A percentile compares a stretch with the other conserved stretches of the same genome.
These are phyloP conservation scores for Lycocorax pyrrhopterus DNA, from an alignment of 2,113 vertebrate species.

Conservation along the genomic window DNA sequence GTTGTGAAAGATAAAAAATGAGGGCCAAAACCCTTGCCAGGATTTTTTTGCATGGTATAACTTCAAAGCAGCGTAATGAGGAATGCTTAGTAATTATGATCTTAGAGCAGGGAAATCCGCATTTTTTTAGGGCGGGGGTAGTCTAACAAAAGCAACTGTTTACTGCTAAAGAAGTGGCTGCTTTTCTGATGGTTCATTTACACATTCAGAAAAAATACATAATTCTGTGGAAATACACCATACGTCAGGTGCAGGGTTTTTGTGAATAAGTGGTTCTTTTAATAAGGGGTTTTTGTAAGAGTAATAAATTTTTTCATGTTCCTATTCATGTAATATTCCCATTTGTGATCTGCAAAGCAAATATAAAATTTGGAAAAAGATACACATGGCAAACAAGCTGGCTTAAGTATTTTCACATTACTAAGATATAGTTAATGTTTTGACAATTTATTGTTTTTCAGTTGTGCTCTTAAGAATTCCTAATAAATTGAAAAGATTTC, in stretches of 20 bases:
- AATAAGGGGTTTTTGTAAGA: not conserved
- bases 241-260: not conserved
- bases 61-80: not conserved
- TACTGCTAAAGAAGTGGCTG: not conserved
- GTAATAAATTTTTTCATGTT: not conserved
- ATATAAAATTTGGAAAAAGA: not conserved
- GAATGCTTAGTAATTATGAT: not conserved
- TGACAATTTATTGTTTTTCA: not conserved
- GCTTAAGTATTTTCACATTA: not conserved
- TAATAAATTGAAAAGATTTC: not conserved
- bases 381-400: not conserved
- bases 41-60: not conserved
- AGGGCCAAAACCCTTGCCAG: not conserved
- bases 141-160: conserved; percentile 10
- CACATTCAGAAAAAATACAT: not conserved
- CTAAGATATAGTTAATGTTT: not conserved
- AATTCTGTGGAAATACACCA: not conserved
- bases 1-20: not conserved
- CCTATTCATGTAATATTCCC: not conserved
- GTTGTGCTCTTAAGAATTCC: not conserved
- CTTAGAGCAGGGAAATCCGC: not conserved
- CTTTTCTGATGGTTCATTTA: not conserved
- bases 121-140: conserved; percentile 37
- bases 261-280: not conserved
- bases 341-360: not conserved